Evolutionary conservation across 2,113 vertebrate species (phyloP).

Genomic region (Callaeas wilsoni): DNA sequence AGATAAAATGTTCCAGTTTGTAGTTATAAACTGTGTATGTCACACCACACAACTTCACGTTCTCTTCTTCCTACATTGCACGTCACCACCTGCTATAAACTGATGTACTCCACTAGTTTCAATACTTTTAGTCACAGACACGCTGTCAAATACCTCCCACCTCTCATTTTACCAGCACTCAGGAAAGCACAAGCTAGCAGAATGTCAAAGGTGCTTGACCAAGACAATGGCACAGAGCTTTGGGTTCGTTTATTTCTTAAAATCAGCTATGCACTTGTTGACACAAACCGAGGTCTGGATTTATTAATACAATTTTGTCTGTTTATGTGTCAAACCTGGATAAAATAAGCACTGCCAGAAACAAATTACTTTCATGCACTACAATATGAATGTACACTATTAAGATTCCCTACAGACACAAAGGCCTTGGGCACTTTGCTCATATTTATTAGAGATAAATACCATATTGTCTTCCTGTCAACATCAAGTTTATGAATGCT

Average conservation of each 20-base stretch:
- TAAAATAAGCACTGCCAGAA: constrained; percentile 36
- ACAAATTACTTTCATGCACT: background rate
- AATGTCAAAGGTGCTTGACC: background rate
- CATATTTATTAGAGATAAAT: constrained; percentile 12
- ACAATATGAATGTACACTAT: background rate
- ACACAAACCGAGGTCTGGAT: background rate
- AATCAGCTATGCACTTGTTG: background rate
- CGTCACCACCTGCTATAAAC: background rate
- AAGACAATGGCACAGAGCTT: background rate
- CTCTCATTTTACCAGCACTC: background rate
- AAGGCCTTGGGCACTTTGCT: constrained; percentile 4
- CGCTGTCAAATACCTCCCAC: background rate
- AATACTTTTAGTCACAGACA: background rate
- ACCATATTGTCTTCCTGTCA: background rate
- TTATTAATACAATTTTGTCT: background rate
- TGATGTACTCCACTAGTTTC: background rate
- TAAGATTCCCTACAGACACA: background rate
- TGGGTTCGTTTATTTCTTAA: background rate
- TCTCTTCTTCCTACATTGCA: background rate
- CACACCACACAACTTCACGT: background rate
- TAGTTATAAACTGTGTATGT: background rate
- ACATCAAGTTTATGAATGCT: constrained; percentile 39
- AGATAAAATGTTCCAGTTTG: background rate
- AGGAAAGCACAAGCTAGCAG: background rate
- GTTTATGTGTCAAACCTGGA: background rate